Percentiles rank a stretch among this genome's conserved stretches.
Conservation (phyloP, 2,113 vertebrate genomes). For the Plecturocebus donacophilus region DNA sequence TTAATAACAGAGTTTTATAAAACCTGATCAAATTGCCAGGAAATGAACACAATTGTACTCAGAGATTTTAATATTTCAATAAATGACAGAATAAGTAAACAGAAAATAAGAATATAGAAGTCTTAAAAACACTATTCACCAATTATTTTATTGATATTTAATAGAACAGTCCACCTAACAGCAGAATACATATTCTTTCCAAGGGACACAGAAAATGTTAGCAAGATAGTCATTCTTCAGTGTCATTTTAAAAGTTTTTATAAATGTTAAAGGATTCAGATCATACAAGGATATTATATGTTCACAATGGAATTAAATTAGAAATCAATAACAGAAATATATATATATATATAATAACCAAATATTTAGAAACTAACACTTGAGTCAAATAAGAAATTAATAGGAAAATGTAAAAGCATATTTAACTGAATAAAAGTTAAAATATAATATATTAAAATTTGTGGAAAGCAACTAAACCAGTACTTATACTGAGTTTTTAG, state of each 20-base stretch:
- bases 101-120: background rate
- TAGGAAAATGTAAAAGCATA: background rate
- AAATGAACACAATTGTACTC: background rate
- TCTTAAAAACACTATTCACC: background rate
- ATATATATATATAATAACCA: background rate
- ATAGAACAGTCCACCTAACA: background rate
- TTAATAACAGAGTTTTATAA: background rate
- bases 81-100: background rate
- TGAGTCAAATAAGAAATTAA: background rate
- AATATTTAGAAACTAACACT: background rate
- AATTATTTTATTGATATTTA: background rate
- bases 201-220: background rate
- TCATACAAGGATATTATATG: background rate
- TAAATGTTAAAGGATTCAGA: background rate
- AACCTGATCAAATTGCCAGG: background rate
- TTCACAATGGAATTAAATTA: background rate
- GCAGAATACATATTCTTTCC: background rate
- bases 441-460: background rate
- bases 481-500: background rate
- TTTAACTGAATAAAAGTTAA: background rate
- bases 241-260: background rate
- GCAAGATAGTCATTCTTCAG: background rate
- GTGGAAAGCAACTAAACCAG: background rate
- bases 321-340: background rate
- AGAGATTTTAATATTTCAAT: background rate